Base-by-base conservation (phyloP, 1,140 invertebrate genomes). In the Trinorchestia longiramus region DNA sequence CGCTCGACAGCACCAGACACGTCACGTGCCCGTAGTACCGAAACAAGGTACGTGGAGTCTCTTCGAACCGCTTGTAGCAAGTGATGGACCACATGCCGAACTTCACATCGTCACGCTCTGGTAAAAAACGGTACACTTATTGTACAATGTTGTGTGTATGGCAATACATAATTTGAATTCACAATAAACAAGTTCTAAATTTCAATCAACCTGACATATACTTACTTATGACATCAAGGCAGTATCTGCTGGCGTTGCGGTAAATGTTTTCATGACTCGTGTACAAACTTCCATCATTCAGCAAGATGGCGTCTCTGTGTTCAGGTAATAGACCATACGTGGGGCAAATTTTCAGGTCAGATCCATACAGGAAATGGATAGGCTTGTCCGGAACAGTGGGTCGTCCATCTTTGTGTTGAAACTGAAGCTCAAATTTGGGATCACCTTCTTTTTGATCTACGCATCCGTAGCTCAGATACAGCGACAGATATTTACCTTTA, bases 361-460 rank as follows among this genome's bases (percentile, higher is more conserved):
- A 77, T 28, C 62, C 62, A 28, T 77, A 77, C 8, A 90, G 88
- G 41, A 90, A 4, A 41, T 90, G 41, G 43, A 90, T 15, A 3
- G 88, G 88, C 88, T 90, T 90, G 88, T 90, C 88, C 36, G 88
- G 88, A 3, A 42, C 6, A 4, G 88, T 42, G 8, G 88, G 88
- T 15, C 88, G 23, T 41, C 88, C 88, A 90, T 90, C 88, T 90
- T 90, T 90, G 88, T 42, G 43, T 90, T 41, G n/a, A 90, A 90
- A 90, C 41, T 90, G 88, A 42, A 90, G 41, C 43, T 90, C 88
- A 42, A 90, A 90, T 43, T 90, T 90, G 43, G 88, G 88, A 90
- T 42, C 88, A 42, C 43, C 88, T 42, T 90, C 41, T 0, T 43
- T 90, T 41, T 43, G n/a, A 90, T 1, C 11, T 0, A 42, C 43